These are phyloP conservation scores for Arctia plantaginis DNA, from an alignment of 2,888 invertebrate genomes.

Conservation along the genomic window DNA sequence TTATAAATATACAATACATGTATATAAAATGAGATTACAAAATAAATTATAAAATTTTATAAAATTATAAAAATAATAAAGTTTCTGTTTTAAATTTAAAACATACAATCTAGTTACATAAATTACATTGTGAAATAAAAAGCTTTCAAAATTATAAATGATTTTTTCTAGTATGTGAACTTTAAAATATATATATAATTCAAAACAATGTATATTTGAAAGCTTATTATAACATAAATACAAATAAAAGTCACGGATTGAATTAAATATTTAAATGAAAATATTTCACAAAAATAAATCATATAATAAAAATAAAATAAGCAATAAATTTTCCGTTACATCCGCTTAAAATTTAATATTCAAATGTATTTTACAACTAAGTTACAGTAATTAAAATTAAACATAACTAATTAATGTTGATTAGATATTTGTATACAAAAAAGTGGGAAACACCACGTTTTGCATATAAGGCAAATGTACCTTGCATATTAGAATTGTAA, in stretches of 20 bases:
- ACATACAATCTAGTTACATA: neutral
- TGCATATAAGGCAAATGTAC: neutral
- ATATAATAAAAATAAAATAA: neutral
- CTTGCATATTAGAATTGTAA: neutral
- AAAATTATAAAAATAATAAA: neutral
- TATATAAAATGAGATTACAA: neutral
- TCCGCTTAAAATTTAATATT: neutral
- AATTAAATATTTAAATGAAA: neutral
- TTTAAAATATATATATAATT: neutral
- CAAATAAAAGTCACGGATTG: neutral
- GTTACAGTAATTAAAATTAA: constrained; percentile 2
- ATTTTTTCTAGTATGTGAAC: neutral
- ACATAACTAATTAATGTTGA: constrained; percentile 5
- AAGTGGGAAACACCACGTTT: constrained; percentile 1
- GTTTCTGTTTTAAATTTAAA: neutral
- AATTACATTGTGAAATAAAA: neutral
- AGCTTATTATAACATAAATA: neutral
- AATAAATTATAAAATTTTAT: neutral
- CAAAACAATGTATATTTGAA: neutral
- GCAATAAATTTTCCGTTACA: neutral
- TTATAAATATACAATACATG: neutral
- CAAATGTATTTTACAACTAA: neutral
- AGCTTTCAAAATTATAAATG: neutral
- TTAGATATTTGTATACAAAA: constrained; percentile 1
- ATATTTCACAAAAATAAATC: neutral